Conservation (phyloP, 2,888 invertebrate genomes). For the Dinocampus coccinellae region DNA sequence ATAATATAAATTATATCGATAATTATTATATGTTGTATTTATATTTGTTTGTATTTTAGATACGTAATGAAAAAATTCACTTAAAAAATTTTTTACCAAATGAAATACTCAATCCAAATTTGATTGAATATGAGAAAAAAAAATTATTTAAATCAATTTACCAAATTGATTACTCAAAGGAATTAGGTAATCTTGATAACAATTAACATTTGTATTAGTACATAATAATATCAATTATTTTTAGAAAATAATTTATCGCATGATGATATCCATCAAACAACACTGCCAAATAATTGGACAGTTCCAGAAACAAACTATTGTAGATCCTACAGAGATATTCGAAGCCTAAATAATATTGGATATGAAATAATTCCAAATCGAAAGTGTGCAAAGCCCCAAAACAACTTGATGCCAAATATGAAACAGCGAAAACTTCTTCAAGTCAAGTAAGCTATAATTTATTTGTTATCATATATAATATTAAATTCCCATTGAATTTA, state of each 20-base stretch:
- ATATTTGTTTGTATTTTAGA: constrained; percentile 35
- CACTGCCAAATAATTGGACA: constrained; percentile 50
- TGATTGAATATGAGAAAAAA: constrained; percentile 49
- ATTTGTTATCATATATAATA: too few species aligned
- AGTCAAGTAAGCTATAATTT: constrained; percentile 51
- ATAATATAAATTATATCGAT: neutral
- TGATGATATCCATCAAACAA: constrained; percentile 15
- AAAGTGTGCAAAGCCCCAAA: constrained; percentile 40
- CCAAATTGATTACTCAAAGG: constrained; percentile 48
- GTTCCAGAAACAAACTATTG: constrained; percentile 55
- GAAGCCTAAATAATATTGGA: constrained; percentile 36
- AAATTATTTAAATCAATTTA: constrained; percentile 48
- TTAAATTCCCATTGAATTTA: neutral
- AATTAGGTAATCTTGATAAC: constrained; percentile 37
- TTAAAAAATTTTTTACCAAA: constrained; percentile 44
- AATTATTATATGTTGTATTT: neutral
- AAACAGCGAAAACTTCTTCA: constrained; percentile 55
- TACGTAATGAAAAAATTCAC: constrained; percentile 44
- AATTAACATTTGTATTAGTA: constrained; percentile 12
- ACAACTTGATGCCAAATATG: constrained; percentile 49
- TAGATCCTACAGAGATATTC: constrained; percentile 52
- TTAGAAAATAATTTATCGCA: constrained; percentile 40
- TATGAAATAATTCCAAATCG: neutral
- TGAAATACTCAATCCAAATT: constrained; percentile 46
- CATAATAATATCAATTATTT: neutral